Percentiles rank a stretch among this genome's conserved stretches.
phyloP scores from a whole-genome alignment of 2,888 invertebrate species.

The Tinea trinotella region DNA sequence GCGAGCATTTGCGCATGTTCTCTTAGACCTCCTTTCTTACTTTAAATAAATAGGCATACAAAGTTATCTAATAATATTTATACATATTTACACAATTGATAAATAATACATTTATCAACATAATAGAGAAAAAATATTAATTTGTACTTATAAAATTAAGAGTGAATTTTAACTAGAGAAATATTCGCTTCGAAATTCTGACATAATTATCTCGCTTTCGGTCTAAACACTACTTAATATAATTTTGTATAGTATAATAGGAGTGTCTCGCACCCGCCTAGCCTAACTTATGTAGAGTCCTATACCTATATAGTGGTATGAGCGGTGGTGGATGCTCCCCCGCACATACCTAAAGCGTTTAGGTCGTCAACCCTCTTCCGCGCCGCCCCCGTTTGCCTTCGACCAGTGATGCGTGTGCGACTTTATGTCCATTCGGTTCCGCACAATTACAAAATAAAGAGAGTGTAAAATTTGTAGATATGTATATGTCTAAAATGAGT shows the following conservation, averaged over 20 bases:
- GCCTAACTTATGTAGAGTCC: slow-evolving; percentile 23
- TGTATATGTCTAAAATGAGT: slow-evolving; percentile 19
- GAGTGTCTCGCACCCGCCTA: slow-evolving; percentile 24
- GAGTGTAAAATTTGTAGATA: slow-evolving; percentile 3
- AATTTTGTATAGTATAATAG: slow-evolving; percentile 4
- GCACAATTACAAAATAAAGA: slow-evolving; percentile 3
- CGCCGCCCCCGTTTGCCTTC: slow-evolving; percentile 32
- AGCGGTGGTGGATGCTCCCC: slow-evolving; percentile 47
- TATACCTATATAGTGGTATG: slow-evolving; percentile 71
- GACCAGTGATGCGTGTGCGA: slow-evolving; percentile 29
- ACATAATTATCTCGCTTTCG: slow-evolving; percentile 12
- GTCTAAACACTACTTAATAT: slow-evolving; percentile 6
- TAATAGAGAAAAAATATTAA: slow-evolving; percentile 11
- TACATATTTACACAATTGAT: slow-evolving; percentile 65
- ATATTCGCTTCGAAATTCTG: slow-evolving; percentile 9
- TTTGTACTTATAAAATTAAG: slow-evolving; percentile 19
- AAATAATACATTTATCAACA: slow-evolving; percentile 51
- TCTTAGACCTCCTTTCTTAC: slow-evolving; percentile 21
- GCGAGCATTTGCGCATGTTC: slow-evolving; percentile 35
- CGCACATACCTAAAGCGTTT: slow-evolving; percentile 72
- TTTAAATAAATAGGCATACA: slow-evolving; percentile 66
- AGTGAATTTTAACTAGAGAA: slow-evolving; percentile 11
- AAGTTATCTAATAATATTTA: slow-evolving; percentile 48
- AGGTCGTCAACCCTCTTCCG: slow-evolving; percentile 41
- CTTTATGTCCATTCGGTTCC: slow-evolving; percentile 30